phyloP scores from a whole-genome alignment of 2,113 vertebrate genomes.

The Actenoides lindsayi region DNA sequence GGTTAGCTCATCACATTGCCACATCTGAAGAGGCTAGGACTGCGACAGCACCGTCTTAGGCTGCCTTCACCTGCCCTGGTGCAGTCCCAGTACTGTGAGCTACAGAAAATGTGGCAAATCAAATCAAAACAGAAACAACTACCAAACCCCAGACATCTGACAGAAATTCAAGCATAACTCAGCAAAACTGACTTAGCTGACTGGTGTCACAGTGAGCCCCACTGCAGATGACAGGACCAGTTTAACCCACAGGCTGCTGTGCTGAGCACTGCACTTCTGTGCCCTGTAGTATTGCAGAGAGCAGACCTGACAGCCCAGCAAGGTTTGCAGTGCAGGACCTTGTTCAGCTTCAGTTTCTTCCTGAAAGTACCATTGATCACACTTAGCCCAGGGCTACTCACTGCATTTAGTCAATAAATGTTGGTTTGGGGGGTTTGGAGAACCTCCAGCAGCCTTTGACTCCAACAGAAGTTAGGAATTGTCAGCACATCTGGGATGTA shows the following conservation, averaged over 20 bases:
- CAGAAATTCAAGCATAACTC: not conserved
- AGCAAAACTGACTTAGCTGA: not conserved
- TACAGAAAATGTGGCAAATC: not conserved
- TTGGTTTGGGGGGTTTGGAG: not conserved
- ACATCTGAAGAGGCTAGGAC: not conserved
- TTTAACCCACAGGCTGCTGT: not conserved
- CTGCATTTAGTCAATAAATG: not conserved
- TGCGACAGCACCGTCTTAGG: not conserved
- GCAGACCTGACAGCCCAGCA: not conserved
- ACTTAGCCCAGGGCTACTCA: not conserved
- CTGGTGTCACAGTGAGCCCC: not conserved
- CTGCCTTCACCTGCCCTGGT: not conserved
- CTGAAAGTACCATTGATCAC: not conserved
- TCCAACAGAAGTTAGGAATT: not conserved
- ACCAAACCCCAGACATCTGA: accelerated
- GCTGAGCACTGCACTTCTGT: not conserved
- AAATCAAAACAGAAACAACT: not conserved
- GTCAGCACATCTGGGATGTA: not conserved
- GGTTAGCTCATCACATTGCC: not conserved
- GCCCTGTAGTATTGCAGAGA: not conserved
- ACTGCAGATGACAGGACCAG: not conserved
- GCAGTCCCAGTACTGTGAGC: not conserved
- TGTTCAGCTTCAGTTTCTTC: not conserved
- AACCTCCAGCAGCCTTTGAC: not conserved
- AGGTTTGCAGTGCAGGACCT: not conserved